Evolutionary conservation across 2,797 vertebrate species (phyloP).

Genomic region (Dipus sagitta): DNA sequence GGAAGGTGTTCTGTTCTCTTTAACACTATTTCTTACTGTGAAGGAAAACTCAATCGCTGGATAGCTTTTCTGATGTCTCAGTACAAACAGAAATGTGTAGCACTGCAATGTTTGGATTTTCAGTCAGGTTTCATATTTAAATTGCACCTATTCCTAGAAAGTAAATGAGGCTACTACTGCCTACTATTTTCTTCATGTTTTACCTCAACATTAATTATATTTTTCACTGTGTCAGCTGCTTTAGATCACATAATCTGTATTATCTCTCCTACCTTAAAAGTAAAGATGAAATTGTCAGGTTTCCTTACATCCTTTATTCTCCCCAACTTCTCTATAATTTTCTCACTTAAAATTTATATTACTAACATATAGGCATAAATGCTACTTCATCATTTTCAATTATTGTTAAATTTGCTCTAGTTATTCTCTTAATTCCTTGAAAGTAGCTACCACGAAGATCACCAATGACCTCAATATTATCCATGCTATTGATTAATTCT

Average conservation of each 20-base stretch:
- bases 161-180: background rate
- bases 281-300: background rate
- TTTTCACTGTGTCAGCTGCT: background rate
- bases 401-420: background rate
- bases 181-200: background rate
- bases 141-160: background rate
- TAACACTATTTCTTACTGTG: background rate
- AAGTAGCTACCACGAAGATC: background rate
- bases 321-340: background rate
- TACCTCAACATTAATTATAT: background rate
- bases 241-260: background rate
- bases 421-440: background rate
- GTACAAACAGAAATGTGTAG: background rate
- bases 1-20: background rate
- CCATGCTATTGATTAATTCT: background rate
- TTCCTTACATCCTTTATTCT: background rate
- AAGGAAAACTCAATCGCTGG: background rate
- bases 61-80: background rate
- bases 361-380: background rate
- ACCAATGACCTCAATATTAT: background rate
- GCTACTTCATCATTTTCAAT: background rate
- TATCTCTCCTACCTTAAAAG: background rate
- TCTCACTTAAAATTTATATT: background rate
- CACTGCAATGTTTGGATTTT: background rate
- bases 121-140: background rate